phyloP scores from a whole-genome alignment of 2,797 vertebrate species.

The Pseudomugil tenellus region DNA sequence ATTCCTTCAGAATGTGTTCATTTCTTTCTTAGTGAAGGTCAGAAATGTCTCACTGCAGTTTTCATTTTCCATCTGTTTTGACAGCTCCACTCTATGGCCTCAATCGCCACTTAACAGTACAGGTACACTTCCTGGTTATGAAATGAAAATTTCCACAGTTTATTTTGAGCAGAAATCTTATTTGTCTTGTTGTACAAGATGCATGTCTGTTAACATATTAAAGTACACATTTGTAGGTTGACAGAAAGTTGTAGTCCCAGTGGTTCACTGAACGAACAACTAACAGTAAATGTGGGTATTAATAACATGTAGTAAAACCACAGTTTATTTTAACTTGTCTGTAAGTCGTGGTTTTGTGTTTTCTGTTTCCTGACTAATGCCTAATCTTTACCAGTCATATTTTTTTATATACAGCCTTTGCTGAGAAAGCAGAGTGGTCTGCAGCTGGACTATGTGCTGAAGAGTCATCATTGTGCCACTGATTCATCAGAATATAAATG shows the following conservation, averaged over 20 bases:
- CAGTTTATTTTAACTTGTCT: not conserved
- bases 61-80: not conserved
- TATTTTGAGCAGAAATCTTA: too few relatives aligned
- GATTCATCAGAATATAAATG: too few relatives aligned
- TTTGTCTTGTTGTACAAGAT: not conserved
- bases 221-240: too few relatives aligned
- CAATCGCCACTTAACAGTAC: not conserved
- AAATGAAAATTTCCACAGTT: too few relatives aligned
- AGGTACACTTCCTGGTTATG: too few relatives aligned
- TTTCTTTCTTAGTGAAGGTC: not conserved
- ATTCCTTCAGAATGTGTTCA: not conserved
- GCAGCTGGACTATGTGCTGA: too few relatives aligned
- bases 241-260: too few relatives aligned
- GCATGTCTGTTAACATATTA: not conserved
- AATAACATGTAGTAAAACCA: not conserved
- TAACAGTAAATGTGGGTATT: not conserved
- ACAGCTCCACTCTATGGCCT: not conserved
- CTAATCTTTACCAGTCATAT: not conserved
- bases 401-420: not conserved
- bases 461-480: too few relatives aligned
- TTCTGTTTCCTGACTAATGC: not conserved
- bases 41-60: not conserved
- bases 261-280: too few relatives aligned
- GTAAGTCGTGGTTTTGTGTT: not conserved
- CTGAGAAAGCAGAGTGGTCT: not conserved